These are phyloP conservation scores for Carassius gibelio DNA, from an alignment of 2,113 vertebrate species.

Conservation along the genomic window DNA sequence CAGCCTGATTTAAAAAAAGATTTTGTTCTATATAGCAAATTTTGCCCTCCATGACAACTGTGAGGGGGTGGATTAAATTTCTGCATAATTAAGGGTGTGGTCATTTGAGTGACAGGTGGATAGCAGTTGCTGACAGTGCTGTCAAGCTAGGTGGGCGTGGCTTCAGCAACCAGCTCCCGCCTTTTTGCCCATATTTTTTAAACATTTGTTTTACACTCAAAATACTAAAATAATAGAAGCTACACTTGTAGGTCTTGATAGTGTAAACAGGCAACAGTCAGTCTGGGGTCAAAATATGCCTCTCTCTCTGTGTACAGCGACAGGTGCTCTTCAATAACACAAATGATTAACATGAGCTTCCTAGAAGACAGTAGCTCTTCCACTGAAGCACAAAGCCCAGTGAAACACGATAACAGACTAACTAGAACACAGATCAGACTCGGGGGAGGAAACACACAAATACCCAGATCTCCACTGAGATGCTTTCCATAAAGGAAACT, in stretches of 20 bases:
- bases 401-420: slow-evolving; percentile 46
- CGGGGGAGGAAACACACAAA: slow-evolving; percentile 5
- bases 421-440: slow-evolving; percentile 25
- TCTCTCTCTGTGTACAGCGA: not conserved
- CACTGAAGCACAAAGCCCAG: slow-evolving; percentile 31
- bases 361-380: slow-evolving; percentile 36
- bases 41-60: no score
- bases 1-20: no score
- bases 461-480: slow-evolving; percentile 10
- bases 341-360: slow-evolving; percentile 18
- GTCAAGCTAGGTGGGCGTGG: no score
- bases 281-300: not conserved
- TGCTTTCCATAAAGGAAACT: slow-evolving; percentile 13
- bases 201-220: not conserved
- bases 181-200: not conserved
- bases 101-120: no score
- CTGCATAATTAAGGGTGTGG: no score
- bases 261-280: not conserved
- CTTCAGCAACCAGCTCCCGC: no score
- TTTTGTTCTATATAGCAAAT: no score
- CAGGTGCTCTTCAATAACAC: slow-evolving; percentile 40
- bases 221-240: not conserved
- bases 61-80: no score
- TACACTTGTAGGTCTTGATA: not conserved
- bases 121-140: no score